Evolutionary conservation across 2,797 vertebrate genomes (phyloP).

Genomic region (Choloepus didactylus): DNA sequence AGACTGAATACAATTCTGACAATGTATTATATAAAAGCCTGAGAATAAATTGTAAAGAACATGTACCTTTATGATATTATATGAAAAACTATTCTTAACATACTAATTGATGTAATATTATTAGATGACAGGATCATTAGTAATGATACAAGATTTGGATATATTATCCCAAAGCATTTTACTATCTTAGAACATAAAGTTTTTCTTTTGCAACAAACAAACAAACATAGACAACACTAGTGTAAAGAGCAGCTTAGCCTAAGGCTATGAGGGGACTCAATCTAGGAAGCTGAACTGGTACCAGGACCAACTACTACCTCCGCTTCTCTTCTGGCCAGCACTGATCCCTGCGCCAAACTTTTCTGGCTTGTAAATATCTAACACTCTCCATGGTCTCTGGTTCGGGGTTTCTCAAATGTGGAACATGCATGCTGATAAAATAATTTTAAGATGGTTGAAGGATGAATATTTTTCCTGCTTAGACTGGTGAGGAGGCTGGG

Average conservation of each 20-base stretch:
- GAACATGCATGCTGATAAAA: neutral
- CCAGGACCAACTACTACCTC: neutral
- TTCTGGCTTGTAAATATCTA: neutral
- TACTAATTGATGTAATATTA: neutral
- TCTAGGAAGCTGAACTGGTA: neutral
- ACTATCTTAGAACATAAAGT: conserved; percentile 10
- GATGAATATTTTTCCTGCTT: neutral
- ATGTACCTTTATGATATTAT: neutral
- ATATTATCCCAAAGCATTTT: neutral
- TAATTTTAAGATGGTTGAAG: neutral
- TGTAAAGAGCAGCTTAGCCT: neutral
- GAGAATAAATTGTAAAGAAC: neutral
- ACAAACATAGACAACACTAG: neutral
- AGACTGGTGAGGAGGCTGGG: neutral
- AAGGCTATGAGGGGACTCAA: neutral
- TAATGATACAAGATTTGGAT: neutral
- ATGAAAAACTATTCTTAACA: neutral
- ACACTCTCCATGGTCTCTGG: neutral
- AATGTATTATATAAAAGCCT: neutral
- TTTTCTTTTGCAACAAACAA: neutral
- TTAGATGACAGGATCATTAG: neutral
- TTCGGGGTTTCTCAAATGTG: neutral
- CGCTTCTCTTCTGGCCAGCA: neutral
- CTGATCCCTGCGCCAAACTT: neutral
- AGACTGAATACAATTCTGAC: neutral